Evolutionary conservation across 2,888 invertebrate species (phyloP).

Genomic region (Eudasyphora cyanicolor): DNA sequence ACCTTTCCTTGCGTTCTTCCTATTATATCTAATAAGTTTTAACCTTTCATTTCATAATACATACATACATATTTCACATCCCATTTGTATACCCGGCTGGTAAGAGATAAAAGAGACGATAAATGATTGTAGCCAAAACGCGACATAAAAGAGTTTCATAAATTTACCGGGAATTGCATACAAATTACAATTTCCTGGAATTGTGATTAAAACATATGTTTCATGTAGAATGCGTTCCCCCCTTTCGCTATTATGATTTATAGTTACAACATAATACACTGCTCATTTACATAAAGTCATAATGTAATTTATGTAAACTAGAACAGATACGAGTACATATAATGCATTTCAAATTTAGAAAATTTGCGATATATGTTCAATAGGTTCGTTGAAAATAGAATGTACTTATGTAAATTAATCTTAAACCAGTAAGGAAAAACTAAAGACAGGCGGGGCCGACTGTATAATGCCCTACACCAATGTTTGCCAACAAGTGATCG

Average conservation of each 20-base stretch:
- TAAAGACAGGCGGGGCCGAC: too few relatives aligned
- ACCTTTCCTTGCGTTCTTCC: too few relatives aligned
- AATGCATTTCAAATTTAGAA: background rate
- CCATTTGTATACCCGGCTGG: background rate
- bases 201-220: background rate
- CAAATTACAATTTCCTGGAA: background rate
- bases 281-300: constrained; percentile 1
- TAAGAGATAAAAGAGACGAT: too few relatives aligned
- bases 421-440: too few relatives aligned
- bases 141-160: background rate
- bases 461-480: too few relatives aligned
- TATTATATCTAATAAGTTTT: too few relatives aligned
- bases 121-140: background rate
- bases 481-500: too few relatives aligned
- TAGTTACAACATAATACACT: background rate
- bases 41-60: too few relatives aligned
- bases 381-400: too few relatives aligned
- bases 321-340: constrained; percentile 12
- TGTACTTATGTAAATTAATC: too few relatives aligned
- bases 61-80: too few relatives aligned
- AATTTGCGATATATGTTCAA: background rate
- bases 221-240: background rate
- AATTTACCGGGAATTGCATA: background rate
- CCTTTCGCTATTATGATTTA: background rate
- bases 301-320: constrained; percentile 17